Conservation (phyloP, 2,797 vertebrate genomes). For the Esox masquinongy region DNA sequence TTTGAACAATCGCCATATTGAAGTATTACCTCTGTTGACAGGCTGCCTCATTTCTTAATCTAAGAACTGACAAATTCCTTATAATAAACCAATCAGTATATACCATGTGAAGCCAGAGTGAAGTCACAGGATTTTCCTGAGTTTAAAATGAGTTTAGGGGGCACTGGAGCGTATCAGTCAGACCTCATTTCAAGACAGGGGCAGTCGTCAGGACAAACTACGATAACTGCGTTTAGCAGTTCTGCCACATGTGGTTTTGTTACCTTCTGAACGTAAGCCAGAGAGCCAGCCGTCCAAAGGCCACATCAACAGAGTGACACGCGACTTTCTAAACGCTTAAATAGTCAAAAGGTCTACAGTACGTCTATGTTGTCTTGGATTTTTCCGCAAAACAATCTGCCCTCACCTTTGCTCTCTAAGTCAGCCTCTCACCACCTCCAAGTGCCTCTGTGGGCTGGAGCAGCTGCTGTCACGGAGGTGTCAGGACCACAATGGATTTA, state of each 20-base stretch:
- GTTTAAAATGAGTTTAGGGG: slow-evolving; percentile 34
- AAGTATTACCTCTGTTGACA: not conserved
- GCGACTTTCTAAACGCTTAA: not conserved
- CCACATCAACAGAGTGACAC: not conserved
- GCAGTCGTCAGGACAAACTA: slow-evolving; percentile 9
- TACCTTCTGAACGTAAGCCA: not conserved
- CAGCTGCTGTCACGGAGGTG: slow-evolving; percentile 52
- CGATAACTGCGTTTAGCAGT: not conserved
- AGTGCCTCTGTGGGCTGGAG: slow-evolving; percentile 24
- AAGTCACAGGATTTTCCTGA: slow-evolving; percentile 19
- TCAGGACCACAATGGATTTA: slow-evolving; percentile 41
- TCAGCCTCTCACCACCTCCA: slow-evolving; percentile 1
- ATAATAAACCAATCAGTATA: slow-evolving; percentile 12
- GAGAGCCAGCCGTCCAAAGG: not conserved
- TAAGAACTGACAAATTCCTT: not conserved
- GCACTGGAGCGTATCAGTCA: slow-evolving; percentile 47
- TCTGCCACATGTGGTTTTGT: not conserved
- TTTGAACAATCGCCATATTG: slow-evolving; percentile 7
- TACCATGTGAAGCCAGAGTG: not conserved
- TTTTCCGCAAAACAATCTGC: slow-evolving; percentile 11
- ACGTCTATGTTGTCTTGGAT: no score
- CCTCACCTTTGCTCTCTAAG: slow-evolving; percentile 19
- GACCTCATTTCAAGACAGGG: slow-evolving; percentile 46
- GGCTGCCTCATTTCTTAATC: slow-evolving; percentile 5
- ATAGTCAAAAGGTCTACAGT: not conserved